Base-by-base conservation (phyloP, 2,113 vertebrate species). In the Anarrhichthys ocellatus region DNA sequence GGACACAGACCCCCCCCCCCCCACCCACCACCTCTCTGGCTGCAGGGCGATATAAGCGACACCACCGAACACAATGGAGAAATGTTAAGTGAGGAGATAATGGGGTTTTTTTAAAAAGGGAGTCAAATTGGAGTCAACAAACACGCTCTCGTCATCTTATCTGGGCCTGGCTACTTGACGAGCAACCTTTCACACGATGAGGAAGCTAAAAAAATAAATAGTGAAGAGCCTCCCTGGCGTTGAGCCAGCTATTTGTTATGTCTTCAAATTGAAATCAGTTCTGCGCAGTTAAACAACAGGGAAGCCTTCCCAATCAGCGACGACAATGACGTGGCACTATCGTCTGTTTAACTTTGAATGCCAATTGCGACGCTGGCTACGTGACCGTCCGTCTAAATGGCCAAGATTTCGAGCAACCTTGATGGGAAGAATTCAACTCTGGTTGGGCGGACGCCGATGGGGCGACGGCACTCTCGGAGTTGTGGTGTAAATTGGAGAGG, bases 61-160 rank as follows among this genome's bases (percentile, higher is more conserved):
- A 88, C 71, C 9, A 65, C 36, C 17, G 38, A 83, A 75, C 75
- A 88, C 88, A 92, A 74, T 88, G 76, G 78, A 89, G 78, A 84
- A 77, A 82, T 80, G 86, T 88, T 81, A 88, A 85, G 89, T 74
- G 85, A 84, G 83, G 76, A 50, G 80, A 85, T 88, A 84, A 92
- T 90, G 85, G n/a, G n/a, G n/a, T 90, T 88, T 18, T 48, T 48
- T 83, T 59, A 54, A 86, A 89, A 78, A 44, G 65, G 74, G 67
- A 85, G 62, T 85, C 76, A 76, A 81, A 82, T 56, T 42, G 22
- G 52, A 90, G 72, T 76, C 63, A 34, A 84, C 67, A 73, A 81
- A 82, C 54, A 73, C 14, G 6, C 63, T 83, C 83, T 78, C 68
- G 62, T 59, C 56, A 65, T 89, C 72, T 87, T 61, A 88, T 90